Evolutionary conservation across 1,140 invertebrate species (phyloP), one percentile per base, ranked within the genome.

Genomic region (Episyrphus balteatus): DNA sequence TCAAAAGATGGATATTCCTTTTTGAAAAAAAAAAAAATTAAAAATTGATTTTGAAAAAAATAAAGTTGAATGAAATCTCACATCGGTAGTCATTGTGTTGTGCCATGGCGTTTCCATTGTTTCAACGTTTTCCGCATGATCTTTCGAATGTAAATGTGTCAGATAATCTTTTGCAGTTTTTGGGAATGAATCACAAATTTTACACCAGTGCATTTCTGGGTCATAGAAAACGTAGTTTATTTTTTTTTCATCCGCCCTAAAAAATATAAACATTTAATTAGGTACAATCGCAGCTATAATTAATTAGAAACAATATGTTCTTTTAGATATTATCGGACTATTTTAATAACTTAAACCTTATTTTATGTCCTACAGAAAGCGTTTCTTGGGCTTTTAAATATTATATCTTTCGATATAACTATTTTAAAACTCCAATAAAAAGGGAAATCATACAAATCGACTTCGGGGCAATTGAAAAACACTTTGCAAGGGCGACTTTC

Each of bases 171-270:
- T 86, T 39, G 86, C 86, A 11, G 86, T 87, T 62, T 82, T 78
- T 26, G 87, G 87, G 64, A 90, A 90, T 55, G 86, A 81, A 68
- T 88, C 81, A 70, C 88, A 91, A 40, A 82, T 75, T 46, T 83
- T 75, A 67, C 88, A 91, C 88, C 88, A 90, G 69, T 90, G 86
- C 71, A 87, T 81, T 69, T 88, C 86, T 1, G 86, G 84, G 71
- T 91, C 88, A 59, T 86, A 90, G 70, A 88, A 84, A 31, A 86
- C 79, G 59, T 84, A 84, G 75, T 86, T 87, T 66, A 80, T 78
- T 75, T 59, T 72, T 69, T 39, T 45, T 34, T 52, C 44, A 17
- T 43, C 43, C 8, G 40, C 14, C n/a, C 49, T 50, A 17, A 15
- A 38, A 50, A 50, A 30, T 10, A 40, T 33, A 12, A 26, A 26